Evolutionary conservation across 35 echinoderm and acorn worm species (phyloP).

Genomic region (Ophiothrix spiculata): DNA sequence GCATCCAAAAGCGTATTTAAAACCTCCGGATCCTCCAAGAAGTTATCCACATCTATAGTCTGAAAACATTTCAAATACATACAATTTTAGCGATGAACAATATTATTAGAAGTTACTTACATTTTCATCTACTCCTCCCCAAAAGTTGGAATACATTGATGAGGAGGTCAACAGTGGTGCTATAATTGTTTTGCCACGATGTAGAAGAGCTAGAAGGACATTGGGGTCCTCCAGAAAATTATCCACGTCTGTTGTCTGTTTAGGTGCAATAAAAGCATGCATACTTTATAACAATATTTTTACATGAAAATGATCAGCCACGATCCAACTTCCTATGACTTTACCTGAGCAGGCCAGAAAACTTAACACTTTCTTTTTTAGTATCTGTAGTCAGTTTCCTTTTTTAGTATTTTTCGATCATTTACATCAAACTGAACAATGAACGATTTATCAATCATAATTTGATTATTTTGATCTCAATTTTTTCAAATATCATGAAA

Average conservation of each 20-base stretch:
- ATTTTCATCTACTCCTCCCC: slow-evolving; percentile 69
- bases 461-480: too few species aligned
- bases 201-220: slow-evolving; percentile 51
- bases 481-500: too few species aligned
- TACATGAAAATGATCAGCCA: background rate
- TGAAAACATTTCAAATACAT: slow-evolving; percentile 17
- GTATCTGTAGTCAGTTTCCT: background rate
- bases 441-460: too few species aligned
- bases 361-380: background rate
- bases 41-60: slow-evolving; percentile 92
- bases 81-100: background rate
- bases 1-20: slow-evolving; percentile 51
- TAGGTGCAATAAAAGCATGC: background rate
- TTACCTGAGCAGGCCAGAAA: background rate
- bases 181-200: slow-evolving; percentile 66
- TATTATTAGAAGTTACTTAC: slow-evolving; percentile 32
- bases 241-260: slow-evolving; percentile 81
- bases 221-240: slow-evolving; percentile 81
- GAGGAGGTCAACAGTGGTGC: slow-evolving; percentile 80
- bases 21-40: slow-evolving; percentile 64
- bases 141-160: slow-evolving; percentile 93
- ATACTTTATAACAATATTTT: background rate
- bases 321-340: background rate
- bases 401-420: background rate
- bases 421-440: background rate